Evolutionary conservation across 2,113 vertebrate species (phyloP).

Genomic region (Pyrgilauda ruficollis): DNA sequence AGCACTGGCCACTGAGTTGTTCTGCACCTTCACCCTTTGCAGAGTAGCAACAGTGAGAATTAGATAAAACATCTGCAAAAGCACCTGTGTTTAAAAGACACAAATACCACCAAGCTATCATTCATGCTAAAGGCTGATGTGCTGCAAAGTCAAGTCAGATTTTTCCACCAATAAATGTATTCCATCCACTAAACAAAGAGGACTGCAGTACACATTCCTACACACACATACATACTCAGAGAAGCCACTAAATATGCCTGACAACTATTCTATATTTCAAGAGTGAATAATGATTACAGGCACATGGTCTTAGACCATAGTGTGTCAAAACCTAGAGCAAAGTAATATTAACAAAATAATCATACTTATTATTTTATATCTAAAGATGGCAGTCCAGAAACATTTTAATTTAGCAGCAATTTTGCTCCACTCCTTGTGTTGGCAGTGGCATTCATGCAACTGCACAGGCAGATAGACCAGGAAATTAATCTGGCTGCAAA

Average conservation of each 20-base stretch:
- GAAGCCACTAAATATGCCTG: not conserved
- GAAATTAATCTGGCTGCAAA: constrained; percentile 42
- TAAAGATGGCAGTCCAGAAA: constrained; percentile 15
- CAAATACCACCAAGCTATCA: not conserved
- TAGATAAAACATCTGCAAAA: not conserved
- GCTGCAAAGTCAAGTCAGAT: not conserved
- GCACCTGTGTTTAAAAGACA: not conserved
- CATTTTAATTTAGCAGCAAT: constrained; percentile 4
- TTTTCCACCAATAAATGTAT: not conserved
- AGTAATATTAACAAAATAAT: constrained; percentile 18
- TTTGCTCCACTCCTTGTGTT: not conserved
- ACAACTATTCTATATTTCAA: not conserved
- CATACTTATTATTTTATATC: constrained; percentile 19
- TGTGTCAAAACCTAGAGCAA: not conserved
- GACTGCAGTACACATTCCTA: not conserved
- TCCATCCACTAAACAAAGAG: not conserved
- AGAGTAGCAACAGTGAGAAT: not conserved
- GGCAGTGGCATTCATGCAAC: constrained; percentile 16
- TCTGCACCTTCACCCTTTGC: not conserved
- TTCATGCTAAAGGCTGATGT: not conserved
- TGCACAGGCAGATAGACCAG: constrained; percentile 6
- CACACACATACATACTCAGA: not conserved
- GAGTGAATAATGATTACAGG: not conserved
- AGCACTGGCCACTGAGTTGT: not conserved
- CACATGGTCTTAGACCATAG: not conserved